A percentile compares a stretch with the other conserved stretches of the same genome.
Conservation (phyloP, 2,888 invertebrate species). For the Nephrotoma guestfalica region DNA sequence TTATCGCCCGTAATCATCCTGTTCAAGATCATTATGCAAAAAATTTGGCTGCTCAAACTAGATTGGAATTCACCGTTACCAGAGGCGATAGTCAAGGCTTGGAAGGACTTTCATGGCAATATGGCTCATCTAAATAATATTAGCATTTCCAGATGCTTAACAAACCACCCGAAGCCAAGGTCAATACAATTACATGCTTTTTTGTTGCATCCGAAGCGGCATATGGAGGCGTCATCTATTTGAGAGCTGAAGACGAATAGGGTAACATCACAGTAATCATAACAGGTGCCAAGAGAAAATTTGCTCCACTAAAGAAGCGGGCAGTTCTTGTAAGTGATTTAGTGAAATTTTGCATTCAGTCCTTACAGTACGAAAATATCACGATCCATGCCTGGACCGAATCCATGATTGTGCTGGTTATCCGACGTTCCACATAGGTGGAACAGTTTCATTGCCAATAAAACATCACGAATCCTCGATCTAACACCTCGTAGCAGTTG, state of each 20-base stretch:
- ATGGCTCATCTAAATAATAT: neutral
- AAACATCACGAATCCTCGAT: no score
- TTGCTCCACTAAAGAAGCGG: no score
- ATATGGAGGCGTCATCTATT: no score
- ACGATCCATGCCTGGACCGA: neutral
- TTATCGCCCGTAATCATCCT: neutral
- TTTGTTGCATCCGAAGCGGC: no score
- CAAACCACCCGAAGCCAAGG: no score
- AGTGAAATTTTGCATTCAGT: neutral
- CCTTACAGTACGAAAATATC: neutral
- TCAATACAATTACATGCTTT: no score
- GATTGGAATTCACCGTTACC: neutral
- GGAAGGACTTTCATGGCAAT: neutral
- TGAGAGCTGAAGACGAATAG: no score
- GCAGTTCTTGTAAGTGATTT: neutral
- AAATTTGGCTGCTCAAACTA: neutral
- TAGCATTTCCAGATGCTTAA: neutral
- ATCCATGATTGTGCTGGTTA: neutral
- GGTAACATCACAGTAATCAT: no score
- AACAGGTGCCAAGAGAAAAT: no score
- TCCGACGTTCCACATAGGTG: neutral
- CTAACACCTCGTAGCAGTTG: no score
- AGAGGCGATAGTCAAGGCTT: neutral
- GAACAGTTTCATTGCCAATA: neutral
- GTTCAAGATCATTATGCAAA: neutral